phyloP scores from a whole-genome alignment of 2,888 invertebrate genomes.

The Troides oblongomaculatus region DNA sequence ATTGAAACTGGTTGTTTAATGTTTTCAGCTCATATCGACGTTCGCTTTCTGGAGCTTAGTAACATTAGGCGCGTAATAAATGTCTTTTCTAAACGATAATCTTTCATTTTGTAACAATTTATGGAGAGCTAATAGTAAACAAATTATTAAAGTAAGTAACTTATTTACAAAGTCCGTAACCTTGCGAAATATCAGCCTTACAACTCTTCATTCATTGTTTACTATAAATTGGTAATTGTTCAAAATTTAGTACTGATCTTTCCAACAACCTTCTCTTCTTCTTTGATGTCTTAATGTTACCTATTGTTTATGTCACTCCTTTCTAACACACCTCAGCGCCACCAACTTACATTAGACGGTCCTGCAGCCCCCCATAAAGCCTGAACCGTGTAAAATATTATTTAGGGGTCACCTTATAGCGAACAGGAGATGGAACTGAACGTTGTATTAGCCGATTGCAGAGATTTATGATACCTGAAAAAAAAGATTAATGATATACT shows the following conservation, averaged over 20 bases:
- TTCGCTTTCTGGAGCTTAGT: constrained; percentile 77
- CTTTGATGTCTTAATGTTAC: constrained; percentile 71
- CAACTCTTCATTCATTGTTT: constrained; percentile 53
- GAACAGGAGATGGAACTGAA: constrained; percentile 54
- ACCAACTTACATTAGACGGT: constrained; percentile 57
- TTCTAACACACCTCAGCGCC: constrained; percentile 52
- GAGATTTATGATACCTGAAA: constrained; percentile 61
- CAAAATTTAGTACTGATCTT: constrained; percentile 49
- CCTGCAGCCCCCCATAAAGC: constrained; percentile 44
- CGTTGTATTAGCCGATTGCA: constrained; percentile 40
- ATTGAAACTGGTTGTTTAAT: constrained; percentile 72
- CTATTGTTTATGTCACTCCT: constrained; percentile 61
- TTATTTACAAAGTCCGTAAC: background rate
- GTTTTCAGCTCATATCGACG: constrained; percentile 75
- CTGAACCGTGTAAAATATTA: constrained; percentile 47
- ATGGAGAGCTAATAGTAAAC: constrained; percentile 42
- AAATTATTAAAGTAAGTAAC: no score
- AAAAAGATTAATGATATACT: constrained; percentile 72
- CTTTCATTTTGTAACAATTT: constrained; percentile 59
- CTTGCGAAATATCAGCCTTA: background rate
- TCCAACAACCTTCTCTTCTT: constrained; percentile 55
- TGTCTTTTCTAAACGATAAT: constrained; percentile 71
- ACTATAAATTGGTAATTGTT: constrained; percentile 41
- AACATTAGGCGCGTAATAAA: constrained; percentile 79
- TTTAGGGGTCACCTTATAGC: constrained; percentile 70